Percentiles rank a stretch among this genome's conserved stretches.
Evolutionary conservation across 2,113 vertebrate genomes (phyloP).

Genomic region (Acinonyx jubatus): DNA sequence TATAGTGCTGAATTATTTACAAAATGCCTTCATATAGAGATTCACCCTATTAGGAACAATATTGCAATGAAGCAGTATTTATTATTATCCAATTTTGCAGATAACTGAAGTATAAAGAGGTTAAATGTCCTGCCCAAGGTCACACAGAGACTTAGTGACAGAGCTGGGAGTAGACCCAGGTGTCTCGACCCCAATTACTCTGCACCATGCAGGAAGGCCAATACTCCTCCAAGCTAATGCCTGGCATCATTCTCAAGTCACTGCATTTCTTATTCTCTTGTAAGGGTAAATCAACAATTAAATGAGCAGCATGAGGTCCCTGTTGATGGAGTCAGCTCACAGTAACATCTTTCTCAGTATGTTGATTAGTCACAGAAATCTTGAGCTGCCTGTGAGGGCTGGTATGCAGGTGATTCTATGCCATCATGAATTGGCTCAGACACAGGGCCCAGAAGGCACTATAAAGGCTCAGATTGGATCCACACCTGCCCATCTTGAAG

Average conservation of each 20-base stretch:
- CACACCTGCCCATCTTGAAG: slow-evolving; percentile 4
- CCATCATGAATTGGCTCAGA: neutral
- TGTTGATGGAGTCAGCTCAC: slow-evolving; percentile 1
- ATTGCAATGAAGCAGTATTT: neutral
- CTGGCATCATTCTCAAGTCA: neutral
- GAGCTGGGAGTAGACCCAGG: neutral
- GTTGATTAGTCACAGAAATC: slow-evolving; percentile 22
- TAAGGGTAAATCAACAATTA: slow-evolving; percentile 59
- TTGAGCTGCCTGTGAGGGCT: neutral
- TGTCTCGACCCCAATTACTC: neutral
- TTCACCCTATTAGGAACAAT: neutral
- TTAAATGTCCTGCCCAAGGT: neutral
- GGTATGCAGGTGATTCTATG: neutral
- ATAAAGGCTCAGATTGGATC: neutral
- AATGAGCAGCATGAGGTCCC: slow-evolving; percentile 11
- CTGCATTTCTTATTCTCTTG: slow-evolving; percentile 3
- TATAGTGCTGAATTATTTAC: slow-evolving; percentile 4
- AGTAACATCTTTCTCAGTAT: slow-evolving; percentile 9
- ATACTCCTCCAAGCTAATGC: neutral
- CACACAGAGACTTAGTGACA: neutral
- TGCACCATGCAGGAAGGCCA: neutral
- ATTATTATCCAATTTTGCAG: neutral
- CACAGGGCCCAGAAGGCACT: neutral
- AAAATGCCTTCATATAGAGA: neutral
- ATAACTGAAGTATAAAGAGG: neutral